Evolutionary conservation across 2,113 vertebrate genomes (phyloP), one percentile per base, ranked within the genome.

Genomic region (Malurus melanocephalus): DNA sequence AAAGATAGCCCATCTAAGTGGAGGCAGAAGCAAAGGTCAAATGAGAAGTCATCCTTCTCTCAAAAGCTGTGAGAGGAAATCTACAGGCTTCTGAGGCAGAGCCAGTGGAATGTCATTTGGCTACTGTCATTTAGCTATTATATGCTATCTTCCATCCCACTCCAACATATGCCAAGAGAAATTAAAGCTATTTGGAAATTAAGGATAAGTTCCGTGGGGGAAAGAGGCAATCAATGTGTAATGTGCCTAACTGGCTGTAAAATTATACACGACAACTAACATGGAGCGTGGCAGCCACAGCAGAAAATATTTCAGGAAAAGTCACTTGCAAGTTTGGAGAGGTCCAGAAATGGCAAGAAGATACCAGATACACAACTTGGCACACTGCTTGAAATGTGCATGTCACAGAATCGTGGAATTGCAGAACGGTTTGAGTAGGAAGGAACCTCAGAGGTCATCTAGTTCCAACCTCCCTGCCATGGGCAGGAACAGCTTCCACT

Each of bases 241-340:
- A 17, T 59, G 28, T 90, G 32, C 40, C 76, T 82, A 90, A 90
- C 23, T 35, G 38, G 7, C 61, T 91, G 61, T 78, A 84, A 92
- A 94, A 74, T 79, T 90, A 33, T 43, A 69, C 33, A 18, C 5
- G 24, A 46, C 53, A 67, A 30, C 23, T 81, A 75, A 75, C 32
- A 78, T 21, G 12, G 10, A 89, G 2, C 0, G 0, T 40, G 30
- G 27, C 53, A 75, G n/a, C 46, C n/a, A 62, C 8, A 71, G n/a
- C 43, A 81, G 28, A 74, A 89, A 55, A 75, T 19, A 59, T 32
- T 62, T 92, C 33, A 59, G 24, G 53, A 59, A 27, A 74, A 19
- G 16, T 67, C 13, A 14, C 12, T 73, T 28, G 3, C 64, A 23
- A 48, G 17, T 28, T 46, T 65, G 26, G 56, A 77, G 8, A 30